Conservation (phyloP, 2,888 invertebrate species). For the Cryptus viduatorius region DNA sequence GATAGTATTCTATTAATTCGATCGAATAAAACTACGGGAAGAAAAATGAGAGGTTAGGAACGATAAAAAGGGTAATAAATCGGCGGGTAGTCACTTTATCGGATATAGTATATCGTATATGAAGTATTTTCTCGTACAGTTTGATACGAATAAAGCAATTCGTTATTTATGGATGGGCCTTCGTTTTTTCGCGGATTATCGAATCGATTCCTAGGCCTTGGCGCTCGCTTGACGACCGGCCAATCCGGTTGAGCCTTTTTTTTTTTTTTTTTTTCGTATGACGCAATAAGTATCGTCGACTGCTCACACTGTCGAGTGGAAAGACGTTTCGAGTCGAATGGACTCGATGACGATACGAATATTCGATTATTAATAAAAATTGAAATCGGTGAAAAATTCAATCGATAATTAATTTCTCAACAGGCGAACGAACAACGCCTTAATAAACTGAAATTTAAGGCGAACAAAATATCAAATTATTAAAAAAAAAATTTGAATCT, state of each 20-base stretch:
- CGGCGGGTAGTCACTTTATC: neutral
- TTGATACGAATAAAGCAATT: conserved; percentile 49
- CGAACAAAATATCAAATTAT: too few species aligned
- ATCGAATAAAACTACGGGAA: too few species aligned
- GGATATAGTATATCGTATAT: neutral
- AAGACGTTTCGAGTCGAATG: neutral
- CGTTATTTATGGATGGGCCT: conserved; percentile 67
- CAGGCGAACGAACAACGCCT: too few species aligned
- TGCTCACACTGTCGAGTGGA: conserved; percentile 29
- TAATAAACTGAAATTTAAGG: too few species aligned
- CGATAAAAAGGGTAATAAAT: too few species aligned
- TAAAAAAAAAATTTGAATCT: too few species aligned
- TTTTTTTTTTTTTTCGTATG: conserved; percentile 48
- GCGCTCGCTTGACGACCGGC: conserved; percentile 61
- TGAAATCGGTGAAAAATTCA: neutral
- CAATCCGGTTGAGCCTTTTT: conserved; percentile 56
- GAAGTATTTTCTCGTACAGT: neutral
- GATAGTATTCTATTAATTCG: neutral
- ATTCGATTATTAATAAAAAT: neutral
- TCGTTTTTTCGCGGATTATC: conserved; percentile 74
- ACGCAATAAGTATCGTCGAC: conserved; percentile 52
- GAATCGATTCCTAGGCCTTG: conserved; percentile 75
- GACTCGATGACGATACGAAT: neutral
- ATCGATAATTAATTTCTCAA: neutral
- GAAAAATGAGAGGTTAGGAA: too few species aligned